Conservation (phyloP, 2,797 vertebrate genomes). For the Rachycentron canadum region DNA sequence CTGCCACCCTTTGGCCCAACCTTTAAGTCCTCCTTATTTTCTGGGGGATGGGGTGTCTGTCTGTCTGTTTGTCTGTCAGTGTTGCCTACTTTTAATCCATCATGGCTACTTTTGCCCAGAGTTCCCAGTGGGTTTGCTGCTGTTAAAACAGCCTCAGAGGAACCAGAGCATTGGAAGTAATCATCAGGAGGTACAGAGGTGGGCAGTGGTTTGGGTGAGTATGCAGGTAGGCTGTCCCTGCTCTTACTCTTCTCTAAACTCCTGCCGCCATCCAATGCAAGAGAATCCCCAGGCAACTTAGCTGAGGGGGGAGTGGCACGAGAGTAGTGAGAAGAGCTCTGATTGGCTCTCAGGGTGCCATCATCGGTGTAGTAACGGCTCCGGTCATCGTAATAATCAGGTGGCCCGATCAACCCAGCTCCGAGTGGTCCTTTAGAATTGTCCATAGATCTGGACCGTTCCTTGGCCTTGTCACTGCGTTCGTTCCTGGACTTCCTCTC, state of each 20-base stretch:
- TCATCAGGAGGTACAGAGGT: conserved; percentile 82
- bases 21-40: conserved; percentile 91
- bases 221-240: conserved; percentile 88
- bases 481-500: conserved; percentile 96
- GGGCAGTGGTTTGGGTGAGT: conserved; percentile 88
- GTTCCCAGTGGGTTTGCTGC: conserved; percentile 90
- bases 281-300: conserved; percentile 88
- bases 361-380: conserved; percentile 94
- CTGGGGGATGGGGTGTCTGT: conserved; percentile 87
- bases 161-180: conserved; percentile 95
- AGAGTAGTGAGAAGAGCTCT: conserved; percentile 87
- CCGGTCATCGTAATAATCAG: conserved; percentile 93
- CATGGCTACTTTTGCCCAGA: conserved; percentile 91
- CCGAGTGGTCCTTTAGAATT: conserved; percentile 96
- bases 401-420: conserved; percentile 87
- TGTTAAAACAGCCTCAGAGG: conserved; percentile 91
- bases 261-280: conserved; percentile 81
- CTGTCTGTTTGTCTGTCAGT: conserved; percentile 86
- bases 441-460: conserved; percentile 97
- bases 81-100: conserved; percentile 88
- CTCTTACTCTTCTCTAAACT: conserved; percentile 91
- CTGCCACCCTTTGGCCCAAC: conserved; percentile 87
- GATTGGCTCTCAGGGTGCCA: conserved; percentile 90
- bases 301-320: conserved; percentile 88
- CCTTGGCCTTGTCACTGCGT: conserved; percentile 96